Evolutionary conservation across 2,888 invertebrate species (phyloP), one percentile per base, ranked within the genome.

Genomic region (Danaus chrysippus): DNA sequence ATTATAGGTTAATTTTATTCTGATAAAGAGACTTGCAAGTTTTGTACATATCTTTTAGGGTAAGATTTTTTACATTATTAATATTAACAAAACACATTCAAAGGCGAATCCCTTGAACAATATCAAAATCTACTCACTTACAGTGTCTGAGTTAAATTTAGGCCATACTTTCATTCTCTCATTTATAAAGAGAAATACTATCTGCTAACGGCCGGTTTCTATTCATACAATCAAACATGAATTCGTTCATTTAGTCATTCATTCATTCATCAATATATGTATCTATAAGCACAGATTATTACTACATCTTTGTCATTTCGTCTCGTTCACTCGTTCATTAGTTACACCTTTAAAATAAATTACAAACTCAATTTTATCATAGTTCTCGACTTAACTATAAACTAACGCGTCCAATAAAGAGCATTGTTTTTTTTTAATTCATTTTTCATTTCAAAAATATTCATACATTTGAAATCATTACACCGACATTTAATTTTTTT

Each of bases 41-140:
- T 86, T 77, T 90, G 91, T 90, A 90, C 87, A 91, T 91, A 90
- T 89, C 87, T 89, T 78, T 77, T 90, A 90, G 90, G 79, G 66
- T 90, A 88, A 88, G 87, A 73, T 72, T 74, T 81, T 79, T 74
- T 74, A 73, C 76, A 72, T 74, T 70, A 19, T 23, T 54, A 23
- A 54, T 54, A 54, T 59, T 59, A 43, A 46, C 15, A 13, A 34
- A 34, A 34, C 23, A 34, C 23, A 34, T 34, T 34, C 23, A 59
- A 3, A 57, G 1, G 12, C 11, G 56, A 49, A 41, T 44, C 53
- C 54, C 52, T 15, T n/a, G 41, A 23, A 49, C 23, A 12, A 54
- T 23, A 19, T 57, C 54, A 41, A 34, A 15, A n/a, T 43, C 9
- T 15, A 17, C 17, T 17, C 17, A 49, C 13, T 49, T 17, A 49